Base-by-base conservation (phyloP, 2,888 invertebrate species). In the Crocallis elinguaria region DNA sequence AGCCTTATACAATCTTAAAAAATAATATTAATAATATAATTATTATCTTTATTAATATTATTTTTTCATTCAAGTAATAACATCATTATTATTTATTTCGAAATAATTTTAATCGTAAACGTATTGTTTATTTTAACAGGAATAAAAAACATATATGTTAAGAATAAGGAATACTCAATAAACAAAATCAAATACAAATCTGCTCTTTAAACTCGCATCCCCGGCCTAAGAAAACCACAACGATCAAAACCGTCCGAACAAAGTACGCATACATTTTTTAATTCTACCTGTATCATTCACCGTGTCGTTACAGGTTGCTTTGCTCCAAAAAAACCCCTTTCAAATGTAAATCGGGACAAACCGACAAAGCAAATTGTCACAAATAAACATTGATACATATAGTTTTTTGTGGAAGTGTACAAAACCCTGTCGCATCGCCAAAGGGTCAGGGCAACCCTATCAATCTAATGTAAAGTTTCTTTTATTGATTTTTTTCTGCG, bases 351-450 rank as follows among this genome's bases (percentile, higher is more conserved):
- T 91, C 84, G 77, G 80, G 77, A 82, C 75, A 78, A 84, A 86
- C 91, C 91, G 91, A 90, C 91, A 91, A 91, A 91, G 91, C 89
- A 91, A 91, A 91, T 91, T 91, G 90, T 90, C 91, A 90, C 90
- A 91, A 91, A 91, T 90, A 91, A 90, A 90, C 91, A 90, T 82
- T 80, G 88, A 87, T 89, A 84, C 87, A 79, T 86, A 84, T 79
- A 69, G 76, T 82, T 88, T 88, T 88, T 86, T 88, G 76, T 82
- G 77, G 84, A 86, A 84, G 83, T 77, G 65, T 74, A 85, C 74
- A 89, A 88, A 89, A 87, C 76, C 64, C 62, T 73, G 73, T 81
- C 80, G 80, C 82, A 83, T 79, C 83, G 73, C 79, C 82, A 82
- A 83, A 86, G 88, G 89, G 88, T 88, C 88, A 90, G 88, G 79